Conservation (phyloP, 2,113 vertebrate genomes). For the Gymnogyps californianus region DNA sequence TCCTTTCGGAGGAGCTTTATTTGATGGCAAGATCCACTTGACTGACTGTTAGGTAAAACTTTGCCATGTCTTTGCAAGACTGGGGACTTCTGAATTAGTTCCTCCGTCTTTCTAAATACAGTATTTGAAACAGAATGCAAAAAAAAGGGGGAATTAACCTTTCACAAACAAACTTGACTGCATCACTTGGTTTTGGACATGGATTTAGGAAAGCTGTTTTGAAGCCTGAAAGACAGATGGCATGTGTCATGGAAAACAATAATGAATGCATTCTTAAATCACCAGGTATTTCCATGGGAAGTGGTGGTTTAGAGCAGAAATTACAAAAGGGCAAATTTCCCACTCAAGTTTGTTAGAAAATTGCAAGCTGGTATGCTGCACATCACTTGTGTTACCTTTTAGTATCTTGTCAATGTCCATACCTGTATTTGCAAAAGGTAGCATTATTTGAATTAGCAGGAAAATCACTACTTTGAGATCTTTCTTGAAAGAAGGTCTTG, state of each 20-base stretch:
- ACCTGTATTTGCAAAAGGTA: background rate
- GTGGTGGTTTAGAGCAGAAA: background rate
- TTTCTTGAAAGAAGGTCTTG: background rate
- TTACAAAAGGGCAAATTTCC: background rate
- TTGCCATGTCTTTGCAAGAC: background rate
- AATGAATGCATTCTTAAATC: background rate
- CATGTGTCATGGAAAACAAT: background rate
- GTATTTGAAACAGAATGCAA: background rate
- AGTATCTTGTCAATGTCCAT: background rate
- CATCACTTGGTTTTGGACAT: background rate
- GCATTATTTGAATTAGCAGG: accelerated
- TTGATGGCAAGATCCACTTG: background rate
- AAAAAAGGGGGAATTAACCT: background rate
- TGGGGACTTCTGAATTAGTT: background rate
- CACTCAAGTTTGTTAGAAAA: background rate
- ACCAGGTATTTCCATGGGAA: background rate
- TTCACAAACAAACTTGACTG: background rate
- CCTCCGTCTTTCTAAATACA: background rate
- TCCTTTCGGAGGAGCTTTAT: background rate
- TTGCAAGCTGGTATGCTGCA: background rate
- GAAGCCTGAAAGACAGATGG: background rate
- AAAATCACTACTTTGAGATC: background rate
- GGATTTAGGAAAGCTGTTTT: background rate
- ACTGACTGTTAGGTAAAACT: background rate
- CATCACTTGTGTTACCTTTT: background rate